These are phyloP conservation scores for Mylabris phalerata DNA, from an alignment of 1,140 invertebrate genomes.

Conservation along the genomic window DNA sequence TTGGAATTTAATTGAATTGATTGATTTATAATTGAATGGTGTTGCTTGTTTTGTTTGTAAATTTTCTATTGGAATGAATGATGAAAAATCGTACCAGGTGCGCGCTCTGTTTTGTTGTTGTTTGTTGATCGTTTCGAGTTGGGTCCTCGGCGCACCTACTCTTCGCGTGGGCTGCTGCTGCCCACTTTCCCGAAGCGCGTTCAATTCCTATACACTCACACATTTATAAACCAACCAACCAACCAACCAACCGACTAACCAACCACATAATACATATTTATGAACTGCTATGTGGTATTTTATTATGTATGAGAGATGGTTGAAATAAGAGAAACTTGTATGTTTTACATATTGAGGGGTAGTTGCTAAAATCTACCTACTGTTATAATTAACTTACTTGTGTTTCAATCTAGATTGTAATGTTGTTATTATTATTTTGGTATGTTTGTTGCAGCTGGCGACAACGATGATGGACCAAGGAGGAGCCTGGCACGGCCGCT, in stretches of 20 bases:
- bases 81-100: slow-evolving; percentile 24
- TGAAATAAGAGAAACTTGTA: too few relatives aligned
- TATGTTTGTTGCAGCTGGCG: slow-evolving; percentile 43
- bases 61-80: neutral
- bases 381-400: neutral
- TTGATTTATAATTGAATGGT: neutral
- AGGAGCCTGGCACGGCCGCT: slow-evolving; percentile 48
- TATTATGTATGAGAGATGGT: too few relatives aligned
- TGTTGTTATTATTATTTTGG: slow-evolving; percentile 8
- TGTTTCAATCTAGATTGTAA: neutral
- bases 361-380: neutral
- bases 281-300: slow-evolving; percentile 20
- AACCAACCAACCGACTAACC: too few relatives aligned
- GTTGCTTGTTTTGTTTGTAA: neutral
- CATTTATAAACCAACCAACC: too few relatives aligned
- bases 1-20: too few relatives aligned
- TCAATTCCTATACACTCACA: slow-evolving; percentile 6
- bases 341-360: too few relatives aligned
- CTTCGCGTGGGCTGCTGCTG: slow-evolving; percentile 26
- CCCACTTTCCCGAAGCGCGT: slow-evolving; percentile 30
- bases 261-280: slow-evolving; percentile 30
- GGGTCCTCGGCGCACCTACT: slow-evolving; percentile 30
- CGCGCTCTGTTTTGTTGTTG: slow-evolving; percentile 4
- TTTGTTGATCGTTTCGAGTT: slow-evolving; percentile 5
- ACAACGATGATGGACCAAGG: slow-evolving; percentile 55